Percentiles rank a stretch among this genome's conserved stretches.
Evolutionary conservation across 2,797 vertebrate species (phyloP).

Genomic region (Hippoglossus hippoglossus): DNA sequence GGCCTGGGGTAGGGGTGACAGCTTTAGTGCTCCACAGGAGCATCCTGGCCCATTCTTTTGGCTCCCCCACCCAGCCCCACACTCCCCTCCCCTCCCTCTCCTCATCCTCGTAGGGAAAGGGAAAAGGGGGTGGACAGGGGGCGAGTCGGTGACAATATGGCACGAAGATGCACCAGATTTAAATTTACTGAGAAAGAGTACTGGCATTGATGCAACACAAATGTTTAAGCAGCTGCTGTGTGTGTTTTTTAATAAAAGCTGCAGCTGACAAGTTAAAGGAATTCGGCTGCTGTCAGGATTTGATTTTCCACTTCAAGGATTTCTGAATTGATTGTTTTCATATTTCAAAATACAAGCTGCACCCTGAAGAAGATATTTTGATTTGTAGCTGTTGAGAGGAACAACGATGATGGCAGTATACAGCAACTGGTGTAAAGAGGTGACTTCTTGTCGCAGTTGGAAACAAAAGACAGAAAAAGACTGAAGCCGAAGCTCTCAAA

Average conservation of each 20-base stretch:
- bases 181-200: constrained; percentile 61
- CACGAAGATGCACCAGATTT: constrained; percentile 63
- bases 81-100: constrained; percentile 1
- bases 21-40: constrained; percentile 76
- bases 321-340: constrained; percentile 17
- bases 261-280: constrained; percentile 29
- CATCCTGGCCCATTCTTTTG: constrained; percentile 72
- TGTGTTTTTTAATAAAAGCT: constrained; percentile 43
- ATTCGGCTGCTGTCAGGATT: constrained; percentile 24
- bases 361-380: constrained; percentile 16
- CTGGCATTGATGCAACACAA: constrained; percentile 52
- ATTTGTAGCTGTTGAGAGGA: constrained; percentile 9
- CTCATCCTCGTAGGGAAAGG: constrained; percentile 17
- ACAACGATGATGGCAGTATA: neutral
- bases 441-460: neutral
- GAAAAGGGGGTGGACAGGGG: constrained; percentile 24
- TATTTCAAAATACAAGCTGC: constrained; percentile 29
- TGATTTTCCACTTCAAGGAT: constrained; percentile 32
- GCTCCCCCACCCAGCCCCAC: constrained; percentile 39
- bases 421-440: neutral
- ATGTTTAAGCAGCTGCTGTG: constrained; percentile 66
- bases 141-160: constrained; percentile 68
- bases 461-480: neutral
- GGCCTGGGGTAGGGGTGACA: constrained; percentile 63
- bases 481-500: neutral